phyloP scores from a whole-genome alignment of 92 coral and sea anemone genomes.

The Epizoanthus fatuus region DNA sequence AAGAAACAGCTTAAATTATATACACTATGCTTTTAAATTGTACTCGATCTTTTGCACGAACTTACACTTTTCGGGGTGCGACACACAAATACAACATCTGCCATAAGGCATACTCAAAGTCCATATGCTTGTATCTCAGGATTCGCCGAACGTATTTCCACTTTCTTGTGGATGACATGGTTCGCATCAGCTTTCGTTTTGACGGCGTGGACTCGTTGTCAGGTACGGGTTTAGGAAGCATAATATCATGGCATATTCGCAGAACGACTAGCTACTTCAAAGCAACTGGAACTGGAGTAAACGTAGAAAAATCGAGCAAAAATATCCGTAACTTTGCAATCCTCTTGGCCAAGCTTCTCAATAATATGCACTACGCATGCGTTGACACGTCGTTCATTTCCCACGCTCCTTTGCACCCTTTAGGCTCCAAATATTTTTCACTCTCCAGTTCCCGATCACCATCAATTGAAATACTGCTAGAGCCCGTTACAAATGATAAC shows the following conservation, averaged over 20 bases:
- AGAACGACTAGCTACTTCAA: neutral
- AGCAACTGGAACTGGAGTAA: neutral
- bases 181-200: slow-evolving; percentile 77
- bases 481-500: too few species aligned
- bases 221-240: slow-evolving; percentile 67
- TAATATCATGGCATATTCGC: slow-evolving; percentile 25
- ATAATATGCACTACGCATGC: slow-evolving; percentile 76
- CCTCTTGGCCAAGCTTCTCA: neutral
- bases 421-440: too few species aligned
- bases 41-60: neutral
- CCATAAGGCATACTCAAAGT: slow-evolving; percentile 99
- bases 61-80: slow-evolving; percentile 99
- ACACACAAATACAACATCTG: slow-evolving; percentile 97
- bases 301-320: neutral
- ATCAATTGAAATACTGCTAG: too few species aligned
- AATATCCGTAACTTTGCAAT: neutral
- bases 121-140: slow-evolving; percentile 97
- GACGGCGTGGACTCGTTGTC: slow-evolving; percentile 84
- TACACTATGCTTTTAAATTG: too few species aligned
- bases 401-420: too few species aligned
- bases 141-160: slow-evolving; percentile 97
- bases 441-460: too few species aligned
- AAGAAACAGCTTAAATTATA: too few species aligned
- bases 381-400: slow-evolving; percentile 87
- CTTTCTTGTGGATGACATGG: slow-evolving; percentile 83